A percentile compares a stretch with the other conserved stretches of the same genome.
These are phyloP conservation scores for Cryptotis parvus DNA, from an alignment of 2,113 vertebrate genomes.

Conservation along the genomic window DNA sequence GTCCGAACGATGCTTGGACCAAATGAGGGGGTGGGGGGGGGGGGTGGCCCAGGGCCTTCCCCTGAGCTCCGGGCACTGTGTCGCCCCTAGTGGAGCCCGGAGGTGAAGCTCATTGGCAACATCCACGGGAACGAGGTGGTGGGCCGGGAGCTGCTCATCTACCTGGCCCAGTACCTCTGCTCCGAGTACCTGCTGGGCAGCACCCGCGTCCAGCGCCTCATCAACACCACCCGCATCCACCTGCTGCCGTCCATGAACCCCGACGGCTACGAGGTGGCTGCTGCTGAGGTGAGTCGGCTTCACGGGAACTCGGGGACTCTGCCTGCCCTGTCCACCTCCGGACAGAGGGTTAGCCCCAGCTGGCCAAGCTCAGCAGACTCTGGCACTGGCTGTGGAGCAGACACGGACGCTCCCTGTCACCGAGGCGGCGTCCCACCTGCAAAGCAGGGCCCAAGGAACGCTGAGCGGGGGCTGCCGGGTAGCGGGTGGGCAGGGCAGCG, in stretches of 20 bases:
- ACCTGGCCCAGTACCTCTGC: conserved; percentile 95
- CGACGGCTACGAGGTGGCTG: conserved; percentile 96
- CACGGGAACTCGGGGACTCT: neutral
- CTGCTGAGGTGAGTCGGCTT: conserved; percentile 92
- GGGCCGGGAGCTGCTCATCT: conserved; percentile 95
- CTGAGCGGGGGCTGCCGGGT: neutral
- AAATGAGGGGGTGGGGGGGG: neutral
- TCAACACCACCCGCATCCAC: conserved; percentile 96
- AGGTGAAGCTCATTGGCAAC: conserved; percentile 96
- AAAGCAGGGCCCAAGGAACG: neutral
- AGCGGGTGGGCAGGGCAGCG: neutral
- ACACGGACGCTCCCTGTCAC: too few relatives aligned
- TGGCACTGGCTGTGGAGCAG: neutral
- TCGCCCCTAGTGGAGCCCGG: conserved; percentile 94
- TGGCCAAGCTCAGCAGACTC: too few relatives aligned
- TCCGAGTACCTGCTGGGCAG: conserved; percentile 95
- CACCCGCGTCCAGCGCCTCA: conserved; percentile 92
- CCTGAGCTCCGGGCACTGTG: neutral
- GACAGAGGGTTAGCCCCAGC: neutral
- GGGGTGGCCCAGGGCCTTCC: neutral
- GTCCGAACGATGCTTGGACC: neutral
- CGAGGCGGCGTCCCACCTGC: neutral
- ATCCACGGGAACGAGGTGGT: conserved; percentile 99
- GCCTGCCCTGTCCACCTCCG: neutral
- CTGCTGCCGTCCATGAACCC: conserved; percentile 98